Base-by-base conservation (phyloP, 2,113 vertebrate genomes). In the Callionymus lyra region DNA sequence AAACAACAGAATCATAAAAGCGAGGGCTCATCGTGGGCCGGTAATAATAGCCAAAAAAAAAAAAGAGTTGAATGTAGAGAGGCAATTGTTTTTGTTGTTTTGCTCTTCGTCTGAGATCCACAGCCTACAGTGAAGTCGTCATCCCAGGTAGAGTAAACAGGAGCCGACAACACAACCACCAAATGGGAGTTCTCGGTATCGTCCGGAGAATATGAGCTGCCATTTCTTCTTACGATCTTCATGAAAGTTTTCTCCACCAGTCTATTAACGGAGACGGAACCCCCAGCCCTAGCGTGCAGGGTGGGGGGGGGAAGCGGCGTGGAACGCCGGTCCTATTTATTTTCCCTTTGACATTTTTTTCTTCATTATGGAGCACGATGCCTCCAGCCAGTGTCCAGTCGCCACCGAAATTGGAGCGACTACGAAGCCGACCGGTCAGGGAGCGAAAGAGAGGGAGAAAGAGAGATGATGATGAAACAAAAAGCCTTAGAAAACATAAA, bases 261-360 rank as follows among this genome's bases (percentile, higher is more conserved):
- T 65, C 69, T 65, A 52, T 62, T 66, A 72, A 27, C 13, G 3
- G 10, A 59, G 57, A 72, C 21, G 14, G 31, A 42, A 59, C 34
- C 34, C 45, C 10, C 31, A 37, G 46, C 12, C 9, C 42, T n/a
- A n/a, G 40, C 9, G 51, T 6, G 40, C 33, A 1, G 45, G 8
- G 48, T 39, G 12, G 27, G 53, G 54, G 56, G 1, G 45, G 8
- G 48, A 41, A n/a, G 27, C 55, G 54, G 56, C 38, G 56, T 8
- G 56, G 50, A 58, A 70, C 63, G 63, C 65, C 15, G 19, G 17
- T 63, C 59, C 64, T 31, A 21, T 31, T 19, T 42, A 42, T 31
- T 6, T 27, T 27, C 31, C 58, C 66, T 62, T 41, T 51, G 64
- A 64, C 60, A 63, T 78, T 72, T 47, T n/a, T 55, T 59, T 70